Conservation (phyloP, 2,113 vertebrate genomes). For the Thamnophis sirtalis region DNA sequence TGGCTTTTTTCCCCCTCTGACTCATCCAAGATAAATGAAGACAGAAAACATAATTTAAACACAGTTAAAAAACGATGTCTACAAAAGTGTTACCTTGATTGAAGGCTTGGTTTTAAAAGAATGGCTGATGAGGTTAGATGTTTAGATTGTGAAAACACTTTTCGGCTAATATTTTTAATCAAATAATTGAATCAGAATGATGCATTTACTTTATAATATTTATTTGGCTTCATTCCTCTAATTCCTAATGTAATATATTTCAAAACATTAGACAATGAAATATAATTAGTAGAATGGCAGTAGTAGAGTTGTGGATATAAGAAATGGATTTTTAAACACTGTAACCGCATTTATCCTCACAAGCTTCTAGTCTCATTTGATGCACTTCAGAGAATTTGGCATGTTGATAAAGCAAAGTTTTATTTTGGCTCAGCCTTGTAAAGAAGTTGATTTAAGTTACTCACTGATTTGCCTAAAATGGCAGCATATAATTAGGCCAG, state of each 20-base stretch:
- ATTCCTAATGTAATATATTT: background rate
- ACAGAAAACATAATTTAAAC: constrained; percentile 24
- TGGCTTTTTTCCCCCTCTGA: background rate
- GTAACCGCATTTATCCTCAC: background rate
- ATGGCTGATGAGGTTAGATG: background rate
- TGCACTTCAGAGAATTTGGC: background rate
- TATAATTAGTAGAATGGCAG: background rate
- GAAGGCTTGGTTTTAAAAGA: background rate
- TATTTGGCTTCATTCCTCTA: background rate
- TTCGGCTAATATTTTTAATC: background rate
- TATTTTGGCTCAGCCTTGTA: background rate
- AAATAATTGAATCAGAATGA: background rate
- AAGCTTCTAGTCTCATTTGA: background rate
- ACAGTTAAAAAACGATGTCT: constrained; percentile 4
- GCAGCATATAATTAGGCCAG: background rate
- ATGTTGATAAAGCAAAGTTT: background rate
- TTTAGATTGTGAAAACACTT: background rate
- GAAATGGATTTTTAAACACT: background rate
- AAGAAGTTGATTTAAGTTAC: background rate
- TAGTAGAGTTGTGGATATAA: background rate
- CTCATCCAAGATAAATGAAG: background rate
- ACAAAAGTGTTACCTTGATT: constrained; percentile 20
- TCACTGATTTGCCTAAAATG: background rate
- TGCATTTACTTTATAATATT: background rate
- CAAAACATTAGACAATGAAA: background rate